These are phyloP conservation scores for Sialia sialis DNA, from an alignment of 2,113 vertebrate genomes.

Conservation along the genomic window DNA sequence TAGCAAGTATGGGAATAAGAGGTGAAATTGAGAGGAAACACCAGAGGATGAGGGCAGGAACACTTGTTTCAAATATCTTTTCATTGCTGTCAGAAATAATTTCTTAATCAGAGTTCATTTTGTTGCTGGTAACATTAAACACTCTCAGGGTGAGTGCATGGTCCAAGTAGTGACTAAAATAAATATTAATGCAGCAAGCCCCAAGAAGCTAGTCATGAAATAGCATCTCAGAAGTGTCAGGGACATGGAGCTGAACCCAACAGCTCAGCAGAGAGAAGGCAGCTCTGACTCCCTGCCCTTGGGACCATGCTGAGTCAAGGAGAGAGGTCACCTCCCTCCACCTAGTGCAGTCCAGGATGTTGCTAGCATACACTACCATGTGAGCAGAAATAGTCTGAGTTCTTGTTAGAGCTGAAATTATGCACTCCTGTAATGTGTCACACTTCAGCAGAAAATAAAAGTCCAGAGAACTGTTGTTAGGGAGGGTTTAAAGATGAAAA, in stretches of 20 bases:
- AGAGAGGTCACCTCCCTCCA: background rate
- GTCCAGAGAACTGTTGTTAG: background rate
- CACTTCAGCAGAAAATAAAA: background rate
- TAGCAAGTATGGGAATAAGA: background rate
- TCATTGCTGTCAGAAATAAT: background rate
- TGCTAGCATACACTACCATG: background rate
- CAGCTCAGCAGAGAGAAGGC: background rate
- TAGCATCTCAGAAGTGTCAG: background rate
- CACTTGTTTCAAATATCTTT: background rate
- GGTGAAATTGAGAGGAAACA: background rate
- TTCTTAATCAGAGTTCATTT: background rate
- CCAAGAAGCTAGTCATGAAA: background rate
- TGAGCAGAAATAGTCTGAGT: background rate
- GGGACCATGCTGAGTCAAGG: background rate
- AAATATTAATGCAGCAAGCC: background rate
- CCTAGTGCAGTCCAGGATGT: background rate
- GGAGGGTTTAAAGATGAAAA: background rate
- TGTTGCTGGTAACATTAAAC: background rate
- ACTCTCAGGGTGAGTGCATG: background rate
- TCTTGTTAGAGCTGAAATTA: background rate
- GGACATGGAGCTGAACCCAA: rapidly evolving
- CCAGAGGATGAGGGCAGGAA: background rate
- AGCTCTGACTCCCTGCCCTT: background rate
- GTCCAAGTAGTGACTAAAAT: background rate
- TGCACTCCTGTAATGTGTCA: background rate